These are phyloP conservation scores for Melanostoma scalare DNA, from an alignment of 2,888 invertebrate genomes.

Conservation along the genomic window DNA sequence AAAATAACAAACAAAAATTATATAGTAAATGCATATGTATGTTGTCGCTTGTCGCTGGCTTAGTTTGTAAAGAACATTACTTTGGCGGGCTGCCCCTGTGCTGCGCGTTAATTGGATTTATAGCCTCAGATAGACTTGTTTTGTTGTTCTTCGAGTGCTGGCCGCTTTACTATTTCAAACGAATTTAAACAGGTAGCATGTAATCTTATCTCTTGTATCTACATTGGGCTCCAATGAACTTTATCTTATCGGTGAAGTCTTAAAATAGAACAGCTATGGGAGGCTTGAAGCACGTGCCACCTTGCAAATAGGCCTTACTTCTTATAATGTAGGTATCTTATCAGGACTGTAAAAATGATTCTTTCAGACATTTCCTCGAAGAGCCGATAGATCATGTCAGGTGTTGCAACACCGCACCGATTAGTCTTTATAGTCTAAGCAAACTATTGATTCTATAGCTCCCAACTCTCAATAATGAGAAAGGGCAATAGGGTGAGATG, in stretches of 20 bases:
- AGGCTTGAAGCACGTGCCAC: conserved; percentile 54
- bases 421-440: conserved; percentile 21
- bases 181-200: conserved; percentile 53
- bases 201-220: conserved; percentile 51
- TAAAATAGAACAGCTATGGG: conserved; percentile 41
- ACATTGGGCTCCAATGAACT: conserved; percentile 57
- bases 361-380: conserved; percentile 21
- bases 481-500: conserved; percentile 39
- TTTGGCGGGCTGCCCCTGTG: not conserved
- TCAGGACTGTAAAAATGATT: conserved; percentile 13
- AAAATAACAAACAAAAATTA: conserved; percentile 2
- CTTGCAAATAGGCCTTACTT: conserved; percentile 40
- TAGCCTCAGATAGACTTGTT: conserved; percentile 8
- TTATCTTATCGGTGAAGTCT: conserved; percentile 59
- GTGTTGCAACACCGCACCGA: conserved; percentile 44
- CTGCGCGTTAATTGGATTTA: conserved; percentile 26
- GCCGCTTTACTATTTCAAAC: not conserved
- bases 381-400: conserved; percentile 56
- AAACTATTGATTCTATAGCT: not conserved
- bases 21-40: not conserved
- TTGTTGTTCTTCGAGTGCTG: conserved; percentile 8
- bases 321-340: conserved; percentile 46
- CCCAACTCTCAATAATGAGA: conserved; percentile 25
- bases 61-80: not conserved
- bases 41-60: conserved; percentile 1